Percentiles rank a stretch among this genome's conserved stretches.
phyloP scores from a whole-genome alignment of 2,888 invertebrate genomes.

The Drosophila nigritarsus region DNA sequence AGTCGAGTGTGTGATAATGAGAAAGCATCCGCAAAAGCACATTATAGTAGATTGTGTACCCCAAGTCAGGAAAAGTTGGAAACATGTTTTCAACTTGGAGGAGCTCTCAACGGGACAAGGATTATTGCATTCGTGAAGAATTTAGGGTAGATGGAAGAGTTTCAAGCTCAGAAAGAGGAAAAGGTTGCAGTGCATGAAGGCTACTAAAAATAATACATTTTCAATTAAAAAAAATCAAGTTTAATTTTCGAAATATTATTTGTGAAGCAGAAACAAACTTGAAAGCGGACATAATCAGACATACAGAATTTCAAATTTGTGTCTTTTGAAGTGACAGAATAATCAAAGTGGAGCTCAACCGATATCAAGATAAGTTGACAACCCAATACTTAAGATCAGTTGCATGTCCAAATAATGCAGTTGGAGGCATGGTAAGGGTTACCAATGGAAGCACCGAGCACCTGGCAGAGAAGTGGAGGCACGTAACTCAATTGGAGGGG shows the following conservation, averaged over 20 bases:
- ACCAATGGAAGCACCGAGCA: constrained; percentile 6
- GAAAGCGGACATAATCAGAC: constrained; percentile 14
- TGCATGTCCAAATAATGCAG: constrained; percentile 29
- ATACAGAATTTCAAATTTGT: constrained; percentile 6
- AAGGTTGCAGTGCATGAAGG: no score
- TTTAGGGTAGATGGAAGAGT: background rate
- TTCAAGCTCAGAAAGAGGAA: background rate
- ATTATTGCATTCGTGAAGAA: background rate
- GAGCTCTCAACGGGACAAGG: background rate
- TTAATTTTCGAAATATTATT: no score
- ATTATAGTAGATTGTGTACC: background rate
- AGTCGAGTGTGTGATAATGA: background rate
- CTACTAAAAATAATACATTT: no score
- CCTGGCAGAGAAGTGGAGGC: constrained; percentile 13
- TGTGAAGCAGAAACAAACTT: background rate
- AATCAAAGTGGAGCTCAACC: background rate
- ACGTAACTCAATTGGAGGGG: constrained; percentile 6
- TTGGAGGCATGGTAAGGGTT: background rate
- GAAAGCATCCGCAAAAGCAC: background rate
- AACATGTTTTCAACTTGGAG: background rate
- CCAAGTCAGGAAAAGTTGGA: background rate
- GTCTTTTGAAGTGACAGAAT: constrained; percentile 25
- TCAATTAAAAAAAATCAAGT: background rate
- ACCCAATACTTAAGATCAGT: constrained; percentile 11
- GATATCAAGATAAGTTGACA: constrained; percentile 31